phyloP scores from a whole-genome alignment of 1,140 invertebrate species.

The Drosophila busckii region DNA sequence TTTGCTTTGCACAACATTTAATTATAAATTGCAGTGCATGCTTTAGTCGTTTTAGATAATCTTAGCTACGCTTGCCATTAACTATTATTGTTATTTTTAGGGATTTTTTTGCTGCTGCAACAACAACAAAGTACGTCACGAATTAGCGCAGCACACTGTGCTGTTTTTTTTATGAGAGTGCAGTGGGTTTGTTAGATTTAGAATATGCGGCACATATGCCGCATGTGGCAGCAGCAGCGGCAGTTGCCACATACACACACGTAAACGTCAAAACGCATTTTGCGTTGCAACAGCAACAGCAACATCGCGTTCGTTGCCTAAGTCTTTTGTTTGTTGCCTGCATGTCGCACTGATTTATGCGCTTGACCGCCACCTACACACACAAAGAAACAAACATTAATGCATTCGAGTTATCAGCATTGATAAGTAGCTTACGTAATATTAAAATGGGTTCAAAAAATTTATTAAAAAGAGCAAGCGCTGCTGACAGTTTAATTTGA shows the following conservation, averaged over 20 bases:
- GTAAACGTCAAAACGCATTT: constrained; percentile 43
- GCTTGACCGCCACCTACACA: constrained; percentile 67
- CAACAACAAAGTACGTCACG: constrained; percentile 45
- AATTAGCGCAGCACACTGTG: constrained; percentile 67
- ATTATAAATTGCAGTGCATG: constrained; percentile 13
- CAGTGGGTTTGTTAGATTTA: constrained; percentile 40
- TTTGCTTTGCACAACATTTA: neutral
- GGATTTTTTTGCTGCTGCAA: constrained; percentile 15
- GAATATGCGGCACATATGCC: too few relatives aligned
- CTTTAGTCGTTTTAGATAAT: constrained; percentile 6
- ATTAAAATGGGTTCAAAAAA: constrained; percentile 26
- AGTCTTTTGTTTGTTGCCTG: constrained; percentile 68
- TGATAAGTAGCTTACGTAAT: constrained; percentile 77
- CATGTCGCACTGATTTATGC: constrained; percentile 60
- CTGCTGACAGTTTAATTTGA: constrained; percentile 76
- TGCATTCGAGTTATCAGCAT: constrained; percentile 54
- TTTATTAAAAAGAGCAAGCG: constrained; percentile 68
- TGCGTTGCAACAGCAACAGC: constrained; percentile 52
- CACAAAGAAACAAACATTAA: constrained; percentile 26
- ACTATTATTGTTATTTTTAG: constrained; percentile 20
- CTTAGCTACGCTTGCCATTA: constrained; percentile 1
- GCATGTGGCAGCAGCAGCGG: constrained; percentile 39
- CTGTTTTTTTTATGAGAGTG: too few relatives aligned
- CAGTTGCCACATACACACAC: constrained; percentile 48
- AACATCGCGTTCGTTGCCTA: constrained; percentile 58